Evolutionary conservation across 2,797 vertebrate genomes (phyloP).

Genomic region (Astyanax mexicanus): DNA sequence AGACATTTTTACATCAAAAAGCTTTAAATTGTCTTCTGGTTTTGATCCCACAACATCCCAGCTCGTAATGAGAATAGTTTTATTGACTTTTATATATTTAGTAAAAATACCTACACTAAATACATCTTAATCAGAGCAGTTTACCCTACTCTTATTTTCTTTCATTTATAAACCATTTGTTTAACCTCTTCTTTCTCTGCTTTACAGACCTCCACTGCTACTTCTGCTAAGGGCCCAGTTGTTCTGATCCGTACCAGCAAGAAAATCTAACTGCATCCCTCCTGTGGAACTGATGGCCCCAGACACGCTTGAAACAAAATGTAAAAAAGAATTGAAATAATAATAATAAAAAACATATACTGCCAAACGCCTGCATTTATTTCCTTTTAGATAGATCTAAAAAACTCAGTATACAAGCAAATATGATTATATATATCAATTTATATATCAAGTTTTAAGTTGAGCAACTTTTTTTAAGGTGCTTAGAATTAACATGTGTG

Average conservation of each 20-base stretch:
- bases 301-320: constrained; percentile 32
- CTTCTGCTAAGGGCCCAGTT: constrained; percentile 67
- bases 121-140: too few relatives aligned
- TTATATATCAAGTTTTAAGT: too few relatives aligned
- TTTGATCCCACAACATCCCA: too few relatives aligned
- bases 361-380: neutral
- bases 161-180: neutral
- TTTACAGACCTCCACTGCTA: constrained; percentile 73
- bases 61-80: too few relatives aligned
- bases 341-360: neutral
- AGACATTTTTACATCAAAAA: too few relatives aligned
- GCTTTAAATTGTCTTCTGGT: too few relatives aligned
- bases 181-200: neutral
- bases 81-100: too few relatives aligned
- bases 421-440: neutral
- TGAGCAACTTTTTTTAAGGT: too few relatives aligned
- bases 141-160: too few relatives aligned
- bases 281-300: constrained; percentile 3
- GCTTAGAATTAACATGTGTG: too few relatives aligned
- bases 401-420: neutral
- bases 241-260: constrained; percentile 78
- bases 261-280: constrained; percentile 71
- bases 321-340: neutral
- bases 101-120: too few relatives aligned
- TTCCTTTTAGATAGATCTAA: neutral